Percentiles rank a stretch among this genome's conserved stretches.
phyloP scores from a whole-genome alignment of 1,140 invertebrate genomes.

The Hypsibius dujardini region DNA sequence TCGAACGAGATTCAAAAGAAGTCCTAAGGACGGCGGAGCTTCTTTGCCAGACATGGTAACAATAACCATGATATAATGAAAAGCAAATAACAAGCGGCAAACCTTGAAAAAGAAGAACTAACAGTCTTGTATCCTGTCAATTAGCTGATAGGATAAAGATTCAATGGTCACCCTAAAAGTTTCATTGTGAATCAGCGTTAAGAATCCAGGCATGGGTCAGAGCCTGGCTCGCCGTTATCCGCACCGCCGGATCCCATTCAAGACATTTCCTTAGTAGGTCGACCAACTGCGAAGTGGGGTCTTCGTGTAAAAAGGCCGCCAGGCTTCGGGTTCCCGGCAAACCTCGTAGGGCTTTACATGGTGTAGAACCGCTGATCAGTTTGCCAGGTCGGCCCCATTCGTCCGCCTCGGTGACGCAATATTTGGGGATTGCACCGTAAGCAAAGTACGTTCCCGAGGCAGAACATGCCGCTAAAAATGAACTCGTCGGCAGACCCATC shows the following conservation, averaged over 20 bases:
- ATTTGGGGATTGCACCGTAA: neutral
- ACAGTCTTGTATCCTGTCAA: no score
- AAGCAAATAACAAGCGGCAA: no score
- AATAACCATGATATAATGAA: no score
- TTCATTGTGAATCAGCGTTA: no score
- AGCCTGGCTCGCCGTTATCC: conserved; percentile 2
- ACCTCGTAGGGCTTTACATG: neutral
- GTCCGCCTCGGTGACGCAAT: neutral
- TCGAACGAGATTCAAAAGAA: no score
- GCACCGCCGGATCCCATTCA: neutral
- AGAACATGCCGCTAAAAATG: conserved; percentile 25
- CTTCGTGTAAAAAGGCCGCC: neutral
- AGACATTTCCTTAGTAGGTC: neutral
- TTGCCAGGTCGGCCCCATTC: no score
- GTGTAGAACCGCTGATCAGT: no score
- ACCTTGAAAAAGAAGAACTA: no score
- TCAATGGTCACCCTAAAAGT: no score
- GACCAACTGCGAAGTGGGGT: neutral
- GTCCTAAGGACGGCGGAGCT: no score
- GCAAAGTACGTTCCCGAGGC: neutral
- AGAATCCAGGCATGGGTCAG: neutral
- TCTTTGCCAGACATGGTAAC: no score
- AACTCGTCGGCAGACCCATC: conserved; percentile 18
- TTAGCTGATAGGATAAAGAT: no score
- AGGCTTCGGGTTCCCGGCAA: neutral